Evolutionary conservation across 2,888 invertebrate species (phyloP), one percentile per base, ranked within the genome.

Genomic region (Cataglyphis altisquamis): DNA sequence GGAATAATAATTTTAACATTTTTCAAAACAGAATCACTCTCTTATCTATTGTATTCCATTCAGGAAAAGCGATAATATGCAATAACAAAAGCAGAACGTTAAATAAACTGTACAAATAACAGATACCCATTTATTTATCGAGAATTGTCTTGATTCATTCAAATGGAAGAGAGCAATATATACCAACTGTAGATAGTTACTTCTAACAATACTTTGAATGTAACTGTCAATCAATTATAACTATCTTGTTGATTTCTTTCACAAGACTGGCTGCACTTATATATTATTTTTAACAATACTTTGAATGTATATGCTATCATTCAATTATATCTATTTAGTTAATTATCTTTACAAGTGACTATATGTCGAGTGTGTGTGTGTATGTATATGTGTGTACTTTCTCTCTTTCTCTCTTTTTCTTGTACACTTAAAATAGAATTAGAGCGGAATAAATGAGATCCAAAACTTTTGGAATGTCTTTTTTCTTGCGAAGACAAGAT

Each of bases 1-100:
- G 36, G 78, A 52, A 57, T 78, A 78, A 72, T 72, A 78, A 78
- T 78, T 78, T 78, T 72, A 78, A 72, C 72, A 78, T 78, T 78
- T 78, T 45, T 78, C 70, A 78, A 60, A 78, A 78, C 72, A 62
- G 60, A 78, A 18, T 78, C 60, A 36, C 48, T 62, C 36, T 70
- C 25, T 78, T 72, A 78, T 78, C 72, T 78, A 72, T 72, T 25
- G 72, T 12, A 60, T 62, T 45, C 18, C 25, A 36, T 57, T 18
- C 70, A 21, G 15, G 41, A n/a, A 68, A 68, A 60, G 52, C 41
- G 70, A 72, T 78, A 78, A 78, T 48, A 78, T 60, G 72, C 72
- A 45, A 62, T 74, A 74, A 70, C 29, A 60, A 78, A 78, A 60
- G 60, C 36, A 9, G 60, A 62, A 78, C 3, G 60, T 36, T 77